A percentile compares a stretch with the other conserved stretches of the same genome.
Conservation (phyloP, 2,797 vertebrate species). For the Oryzias sinensis region DNA sequence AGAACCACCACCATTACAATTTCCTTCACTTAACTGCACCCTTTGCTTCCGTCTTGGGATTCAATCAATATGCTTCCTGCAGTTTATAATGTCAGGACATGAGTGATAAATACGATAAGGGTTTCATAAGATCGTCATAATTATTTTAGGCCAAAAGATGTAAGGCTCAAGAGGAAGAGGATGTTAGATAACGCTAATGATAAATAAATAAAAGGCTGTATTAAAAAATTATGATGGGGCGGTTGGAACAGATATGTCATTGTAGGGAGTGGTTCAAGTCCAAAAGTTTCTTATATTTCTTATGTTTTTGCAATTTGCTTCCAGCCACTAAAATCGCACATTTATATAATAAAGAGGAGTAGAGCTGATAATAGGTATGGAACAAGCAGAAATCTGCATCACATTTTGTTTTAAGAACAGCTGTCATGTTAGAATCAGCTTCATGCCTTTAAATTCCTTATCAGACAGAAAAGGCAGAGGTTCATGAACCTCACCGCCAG, state of each 20-base stretch:
- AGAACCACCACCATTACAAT: conserved; percentile 24
- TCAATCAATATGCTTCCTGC: conserved; percentile 53
- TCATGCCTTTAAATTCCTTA: conserved; percentile 33
- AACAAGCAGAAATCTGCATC: too few relatives aligned
- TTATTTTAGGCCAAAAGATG: conserved; percentile 67
- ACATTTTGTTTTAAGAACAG: too few relatives aligned
- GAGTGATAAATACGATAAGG: conserved; percentile 72
- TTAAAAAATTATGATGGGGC: conserved; percentile 5
- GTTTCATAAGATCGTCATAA: conserved; percentile 67
- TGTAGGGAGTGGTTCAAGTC: neutral
- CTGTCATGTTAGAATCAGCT: too few relatives aligned
- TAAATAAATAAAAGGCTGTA: conserved; percentile 25
- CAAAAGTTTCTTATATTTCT: too few relatives aligned
- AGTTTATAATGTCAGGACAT: conserved; percentile 76
- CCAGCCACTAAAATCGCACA: too few relatives aligned
- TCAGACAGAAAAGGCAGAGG: conserved; percentile 59
- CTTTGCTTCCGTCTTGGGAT: conserved; percentile 31
- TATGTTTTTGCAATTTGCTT: too few relatives aligned
- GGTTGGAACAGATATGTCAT: conserved; percentile 3
- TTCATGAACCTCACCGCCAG: conserved; percentile 66
- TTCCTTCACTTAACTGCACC: conserved; percentile 34
- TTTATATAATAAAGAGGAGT: too few relatives aligned
- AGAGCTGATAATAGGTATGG: too few relatives aligned
- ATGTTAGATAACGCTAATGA: conserved; percentile 46
- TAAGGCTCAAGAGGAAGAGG: conserved; percentile 79